Percentiles rank a stretch among this genome's conserved stretches.
phyloP scores from a whole-genome alignment of 2,113 vertebrate genomes.

The Mirza zaza region DNA sequence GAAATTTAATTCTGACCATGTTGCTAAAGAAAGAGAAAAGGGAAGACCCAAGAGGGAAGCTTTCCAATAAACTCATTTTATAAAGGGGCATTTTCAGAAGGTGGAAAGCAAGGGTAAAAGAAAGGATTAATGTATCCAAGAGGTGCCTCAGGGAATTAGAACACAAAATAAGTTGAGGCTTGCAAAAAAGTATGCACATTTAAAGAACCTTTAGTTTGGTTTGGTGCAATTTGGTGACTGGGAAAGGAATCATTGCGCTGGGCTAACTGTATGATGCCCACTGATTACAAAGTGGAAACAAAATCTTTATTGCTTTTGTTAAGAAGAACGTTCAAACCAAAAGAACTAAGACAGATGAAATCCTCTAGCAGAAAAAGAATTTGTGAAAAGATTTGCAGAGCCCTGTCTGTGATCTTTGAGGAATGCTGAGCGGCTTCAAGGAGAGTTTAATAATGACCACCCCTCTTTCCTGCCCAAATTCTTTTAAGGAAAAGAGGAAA shows the following conservation, averaged over 20 bases:
- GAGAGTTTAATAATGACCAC: neutral
- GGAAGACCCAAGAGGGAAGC: neutral
- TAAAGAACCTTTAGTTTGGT: neutral
- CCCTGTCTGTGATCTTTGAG: neutral
- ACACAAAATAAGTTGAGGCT: neutral
- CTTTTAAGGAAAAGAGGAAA: conserved; percentile 8
- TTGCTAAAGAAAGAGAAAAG: neutral
- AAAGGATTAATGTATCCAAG: neutral
- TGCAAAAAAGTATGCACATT: neutral
- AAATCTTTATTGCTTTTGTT: conserved; percentile 22
- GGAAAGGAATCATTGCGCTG: neutral
- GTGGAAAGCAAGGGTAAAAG: neutral
- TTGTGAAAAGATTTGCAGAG: neutral
- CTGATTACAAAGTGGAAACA: neutral
- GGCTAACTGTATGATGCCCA: neutral
- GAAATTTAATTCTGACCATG: neutral
- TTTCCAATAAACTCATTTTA: neutral
- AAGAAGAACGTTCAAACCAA: neutral
- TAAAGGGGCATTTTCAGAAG: neutral
- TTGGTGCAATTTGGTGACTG: neutral
- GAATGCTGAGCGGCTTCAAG: neutral
- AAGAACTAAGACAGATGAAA: neutral
- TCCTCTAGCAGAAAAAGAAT: neutral
- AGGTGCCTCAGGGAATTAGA: neutral
- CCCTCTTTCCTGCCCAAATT: neutral